Evolutionary conservation across 2,888 invertebrate genomes (phyloP).

Genomic region (Amiota minor): DNA sequence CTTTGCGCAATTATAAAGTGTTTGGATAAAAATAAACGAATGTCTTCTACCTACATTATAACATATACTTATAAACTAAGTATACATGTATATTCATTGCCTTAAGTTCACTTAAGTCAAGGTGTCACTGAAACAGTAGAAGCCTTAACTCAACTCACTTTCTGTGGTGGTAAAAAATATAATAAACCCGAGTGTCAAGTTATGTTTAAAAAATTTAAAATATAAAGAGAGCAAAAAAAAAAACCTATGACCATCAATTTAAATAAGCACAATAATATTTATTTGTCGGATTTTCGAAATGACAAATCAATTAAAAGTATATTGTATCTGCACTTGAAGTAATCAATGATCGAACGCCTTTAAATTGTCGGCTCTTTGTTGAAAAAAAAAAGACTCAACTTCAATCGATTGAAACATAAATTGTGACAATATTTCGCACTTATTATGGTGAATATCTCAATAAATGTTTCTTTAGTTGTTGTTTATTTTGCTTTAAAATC

Average conservation of each 20-base stretch:
- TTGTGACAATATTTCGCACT: no score
- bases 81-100: not conserved
- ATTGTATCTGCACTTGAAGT: conserved; percentile 5
- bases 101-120: conserved; percentile 11
- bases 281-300: conserved; percentile 6
- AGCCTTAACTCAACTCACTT: not conserved
- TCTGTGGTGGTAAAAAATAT: not conserved
- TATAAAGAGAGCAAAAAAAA: not conserved
- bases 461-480: not conserved
- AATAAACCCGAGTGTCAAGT: conserved; percentile 21
- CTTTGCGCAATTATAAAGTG: conserved; percentile 19
- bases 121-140: conserved; percentile 15
- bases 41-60: not conserved
- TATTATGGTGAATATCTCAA: no score
- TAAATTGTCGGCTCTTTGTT: not conserved
- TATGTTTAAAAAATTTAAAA: conserved; percentile 1
- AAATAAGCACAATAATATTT: conserved; percentile 1
- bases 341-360: conserved; percentile 1
- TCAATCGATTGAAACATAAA: conserved; percentile 6
- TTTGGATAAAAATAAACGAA: not conserved
- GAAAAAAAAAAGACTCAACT: not conserved
- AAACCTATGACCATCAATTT: conserved; percentile 1
- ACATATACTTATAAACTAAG: not conserved
- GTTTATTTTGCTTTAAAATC: conserved; percentile 7
- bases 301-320: conserved; percentile 22